These are phyloP conservation scores for Ridgeia piscesae DNA, from an alignment of 1,140 invertebrate genomes.

Conservation along the genomic window DNA sequence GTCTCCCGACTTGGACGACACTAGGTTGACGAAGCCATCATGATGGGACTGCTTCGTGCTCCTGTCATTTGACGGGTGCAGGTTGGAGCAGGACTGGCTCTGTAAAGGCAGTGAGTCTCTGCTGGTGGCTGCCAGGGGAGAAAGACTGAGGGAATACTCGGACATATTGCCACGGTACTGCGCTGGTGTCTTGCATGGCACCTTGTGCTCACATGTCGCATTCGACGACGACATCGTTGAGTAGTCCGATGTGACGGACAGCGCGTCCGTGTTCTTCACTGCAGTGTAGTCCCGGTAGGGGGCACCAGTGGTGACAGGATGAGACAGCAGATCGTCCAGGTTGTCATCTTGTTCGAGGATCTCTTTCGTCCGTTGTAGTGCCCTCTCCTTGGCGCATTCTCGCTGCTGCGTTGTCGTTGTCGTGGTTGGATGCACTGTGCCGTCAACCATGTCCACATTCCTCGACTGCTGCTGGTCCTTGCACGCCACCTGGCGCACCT, in stretches of 20 bases:
- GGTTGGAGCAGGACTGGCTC: background rate
- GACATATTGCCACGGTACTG: background rate
- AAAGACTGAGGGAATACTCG: background rate
- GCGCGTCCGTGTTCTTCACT: background rate
- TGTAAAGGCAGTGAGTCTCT: background rate
- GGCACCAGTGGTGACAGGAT: background rate
- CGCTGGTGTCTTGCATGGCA: background rate
- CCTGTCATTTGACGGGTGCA: background rate
- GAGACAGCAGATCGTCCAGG: background rate
- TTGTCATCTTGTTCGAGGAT: constrained; percentile 3
- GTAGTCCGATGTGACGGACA: constrained; percentile 18
- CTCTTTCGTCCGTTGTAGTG: background rate
- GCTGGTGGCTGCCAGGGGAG: background rate
- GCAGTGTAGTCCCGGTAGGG: background rate
- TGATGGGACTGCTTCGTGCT: background rate
- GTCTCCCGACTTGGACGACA: background rate
- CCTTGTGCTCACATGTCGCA: background rate
- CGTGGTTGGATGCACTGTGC: constrained; percentile 40
- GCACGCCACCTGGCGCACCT: background rate
- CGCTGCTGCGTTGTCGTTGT: constrained; percentile 70
- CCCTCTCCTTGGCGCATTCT: background rate
- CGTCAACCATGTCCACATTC: constrained; percentile 63
- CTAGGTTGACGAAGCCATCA: background rate
- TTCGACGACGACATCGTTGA: constrained; percentile 18
- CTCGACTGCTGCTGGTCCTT: background rate